These are phyloP conservation scores for Brachylomia viminalis DNA, from an alignment of 2,888 invertebrate species.

Conservation along the genomic window DNA sequence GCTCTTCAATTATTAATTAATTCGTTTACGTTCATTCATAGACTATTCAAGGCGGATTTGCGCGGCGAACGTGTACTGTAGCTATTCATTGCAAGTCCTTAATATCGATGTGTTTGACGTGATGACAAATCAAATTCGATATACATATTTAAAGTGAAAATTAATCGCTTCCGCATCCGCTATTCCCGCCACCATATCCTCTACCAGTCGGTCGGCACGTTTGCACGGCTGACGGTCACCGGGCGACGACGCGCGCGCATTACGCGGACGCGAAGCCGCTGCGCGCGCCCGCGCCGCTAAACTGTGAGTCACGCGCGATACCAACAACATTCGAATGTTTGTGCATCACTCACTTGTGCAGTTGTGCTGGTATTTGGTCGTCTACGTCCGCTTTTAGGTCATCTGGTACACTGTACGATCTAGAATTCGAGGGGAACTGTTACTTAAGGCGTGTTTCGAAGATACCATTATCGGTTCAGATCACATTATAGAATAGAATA, in stretches of 20 bases:
- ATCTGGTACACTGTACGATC: constrained; percentile 31
- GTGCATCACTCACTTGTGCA: constrained; percentile 49
- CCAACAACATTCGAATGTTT: constrained; percentile 57
- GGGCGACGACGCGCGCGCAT: constrained; percentile 68
- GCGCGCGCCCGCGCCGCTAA: constrained; percentile 63
- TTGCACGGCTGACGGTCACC: constrained; percentile 67
- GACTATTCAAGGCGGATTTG: background rate
- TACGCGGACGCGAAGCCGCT: constrained; percentile 68
- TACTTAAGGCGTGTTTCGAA: constrained; percentile 4
- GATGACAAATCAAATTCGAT: background rate
- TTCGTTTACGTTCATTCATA: background rate
- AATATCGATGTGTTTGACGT: background rate
- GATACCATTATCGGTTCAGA: background rate
- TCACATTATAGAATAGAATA: too few relatives aligned
- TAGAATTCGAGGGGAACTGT: constrained; percentile 32
- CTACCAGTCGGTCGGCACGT: constrained; percentile 67
- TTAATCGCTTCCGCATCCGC: constrained; percentile 34
- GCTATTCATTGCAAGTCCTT: background rate
- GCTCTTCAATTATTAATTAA: background rate
- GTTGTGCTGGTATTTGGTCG: constrained; percentile 41
- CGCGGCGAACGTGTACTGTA: too few relatives aligned
- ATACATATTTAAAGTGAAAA: background rate
- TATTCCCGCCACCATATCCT: constrained; percentile 3
- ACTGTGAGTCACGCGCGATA: constrained; percentile 57
- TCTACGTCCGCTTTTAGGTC: constrained; percentile 39